Base-by-base conservation (phyloP, 2,113 vertebrate species). In the Bolborhynchus lineola region DNA sequence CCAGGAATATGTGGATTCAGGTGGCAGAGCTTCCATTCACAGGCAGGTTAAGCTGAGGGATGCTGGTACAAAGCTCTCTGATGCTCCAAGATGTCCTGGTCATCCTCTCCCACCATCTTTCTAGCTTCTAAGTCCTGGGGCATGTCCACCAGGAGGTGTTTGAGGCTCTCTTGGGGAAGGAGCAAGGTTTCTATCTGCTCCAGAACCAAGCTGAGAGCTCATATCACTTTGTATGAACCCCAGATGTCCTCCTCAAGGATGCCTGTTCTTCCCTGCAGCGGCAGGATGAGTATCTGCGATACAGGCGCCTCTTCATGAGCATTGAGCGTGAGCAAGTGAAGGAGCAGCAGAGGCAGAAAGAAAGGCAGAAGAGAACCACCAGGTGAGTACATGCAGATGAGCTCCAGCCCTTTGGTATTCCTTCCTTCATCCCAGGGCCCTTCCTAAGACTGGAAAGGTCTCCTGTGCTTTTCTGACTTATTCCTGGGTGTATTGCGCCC, bases 271-370 rank as follows among this genome's bases (percentile, higher is more conserved):
- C 65, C 41, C 88, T 21, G 9, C 88, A 99, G 99, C 98, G 96
- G 31, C 98, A 98, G 97, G 97, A 92, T 42, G 98, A 99, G 70
- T 99, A 98, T 92, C 97, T 99, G 97, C 97, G 97, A 93, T 96
- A 98, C 81, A 98, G 99, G 16, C 98, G 98, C 35, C 97, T 98
- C 68, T 98, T 98, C 96, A 99, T 99, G 99, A 98, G 90, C 70
- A 65, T 97, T 0, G 99, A 99, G 93, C 97, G 99, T 55, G 97
- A 99, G 92, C 98, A 98, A 39, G 99, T 98, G 55, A 98, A 98
- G 95, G 98, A 99, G 29, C 98, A 97, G 81, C 97, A 97, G 60
- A 97, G 96, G 68, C 97, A 98, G 92, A 98, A 90, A 64, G 98
- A 99, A 60, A 98, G 98, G 64, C 97, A 98, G 95, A 98, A 94